Conservation (phyloP, 2,797 vertebrate species). For the Pseudocheirus occidentalis region DNA sequence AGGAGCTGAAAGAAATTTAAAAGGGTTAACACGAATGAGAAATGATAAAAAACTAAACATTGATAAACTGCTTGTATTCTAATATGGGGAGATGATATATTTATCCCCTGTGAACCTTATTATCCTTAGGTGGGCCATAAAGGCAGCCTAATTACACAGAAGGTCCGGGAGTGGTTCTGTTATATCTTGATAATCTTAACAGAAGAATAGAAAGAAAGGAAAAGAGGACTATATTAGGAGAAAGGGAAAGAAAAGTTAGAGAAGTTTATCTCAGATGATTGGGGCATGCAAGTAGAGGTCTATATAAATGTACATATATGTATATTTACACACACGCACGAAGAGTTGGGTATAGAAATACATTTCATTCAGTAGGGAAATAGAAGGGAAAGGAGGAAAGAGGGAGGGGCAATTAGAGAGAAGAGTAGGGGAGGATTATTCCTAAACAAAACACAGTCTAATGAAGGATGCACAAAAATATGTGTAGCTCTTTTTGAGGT, state of each 20-base stretch:
- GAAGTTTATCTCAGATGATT: not conserved
- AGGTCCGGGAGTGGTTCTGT: not conserved
- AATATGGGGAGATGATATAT: not conserved
- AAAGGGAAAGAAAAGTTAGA: not conserved
- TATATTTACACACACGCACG: too few species aligned
- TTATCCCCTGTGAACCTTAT: not conserved
- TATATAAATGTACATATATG: not conserved
- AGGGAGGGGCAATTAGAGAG: not conserved
- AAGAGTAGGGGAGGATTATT: not conserved
- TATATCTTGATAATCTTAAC: not conserved
- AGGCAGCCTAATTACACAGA: not conserved
- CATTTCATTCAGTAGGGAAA: not conserved
- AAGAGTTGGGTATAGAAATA: not conserved
- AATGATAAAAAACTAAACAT: not conserved
- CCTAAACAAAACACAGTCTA: not conserved
- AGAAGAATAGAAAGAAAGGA: not conserved
- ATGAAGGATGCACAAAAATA: not conserved
- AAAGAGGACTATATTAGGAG: not conserved
- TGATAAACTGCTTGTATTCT: not conserved
- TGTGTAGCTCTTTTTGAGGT: not conserved
- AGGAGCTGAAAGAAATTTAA: too few species aligned
- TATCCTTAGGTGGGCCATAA: not conserved
- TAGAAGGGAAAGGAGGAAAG: not conserved
- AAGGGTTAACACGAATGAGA: not conserved
- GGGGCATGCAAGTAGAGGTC: not conserved